Base-by-base conservation (phyloP, 2,888 invertebrate species). In the Pristionchus arcanus region DNA sequence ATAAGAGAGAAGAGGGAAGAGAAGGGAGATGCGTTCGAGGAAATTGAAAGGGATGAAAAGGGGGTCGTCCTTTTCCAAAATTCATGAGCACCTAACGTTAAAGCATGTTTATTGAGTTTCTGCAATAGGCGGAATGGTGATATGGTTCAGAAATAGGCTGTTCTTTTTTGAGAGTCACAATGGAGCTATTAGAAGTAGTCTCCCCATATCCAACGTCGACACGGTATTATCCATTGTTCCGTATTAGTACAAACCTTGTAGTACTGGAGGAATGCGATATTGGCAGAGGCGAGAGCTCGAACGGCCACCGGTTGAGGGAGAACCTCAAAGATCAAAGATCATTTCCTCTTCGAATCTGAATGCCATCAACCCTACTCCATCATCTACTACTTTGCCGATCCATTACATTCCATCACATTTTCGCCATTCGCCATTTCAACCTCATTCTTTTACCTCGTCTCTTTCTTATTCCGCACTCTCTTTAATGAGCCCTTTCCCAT, bases 291-390 rank as follows among this genome's bases (percentile, higher is more conserved):
- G 53, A 94, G 90, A 85, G 93, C 92, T 21, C 92, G 92, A 74
- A 94, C 91, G 31, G 93, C 94, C 21, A 92, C 89, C 16, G 94
- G 94, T 90, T 94, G 94, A 49, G 94, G 93, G 68, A 94, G 91
- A 15, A 93, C 93, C 91, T 91, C 28, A 77, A 90, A 85, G 63
- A 31, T 71, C 71, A 71, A 31, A 71, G 9, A 77, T 77, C 37
- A 28, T 21, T 77, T 74, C 42, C 42, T 42, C 68, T 63, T 63
- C 25, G 15, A 7, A 63, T 21, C n/a, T 21, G n/a, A 21, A 25
- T 63, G n/a, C 5, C 63, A 25, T 63, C 63, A n/a, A 63, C 63
- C 7, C 9, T n/a, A n/a, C n/a, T n/a, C n/a, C n/a, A n/a, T n/a
- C n/a, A n/a, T n/a, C 7, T 63, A 21, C 63, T 63, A 21, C 25